Evolutionary conservation across 2,888 invertebrate genomes (phyloP), one percentile per base, ranked within the genome.

Genomic region (Boloria selene): DNA sequence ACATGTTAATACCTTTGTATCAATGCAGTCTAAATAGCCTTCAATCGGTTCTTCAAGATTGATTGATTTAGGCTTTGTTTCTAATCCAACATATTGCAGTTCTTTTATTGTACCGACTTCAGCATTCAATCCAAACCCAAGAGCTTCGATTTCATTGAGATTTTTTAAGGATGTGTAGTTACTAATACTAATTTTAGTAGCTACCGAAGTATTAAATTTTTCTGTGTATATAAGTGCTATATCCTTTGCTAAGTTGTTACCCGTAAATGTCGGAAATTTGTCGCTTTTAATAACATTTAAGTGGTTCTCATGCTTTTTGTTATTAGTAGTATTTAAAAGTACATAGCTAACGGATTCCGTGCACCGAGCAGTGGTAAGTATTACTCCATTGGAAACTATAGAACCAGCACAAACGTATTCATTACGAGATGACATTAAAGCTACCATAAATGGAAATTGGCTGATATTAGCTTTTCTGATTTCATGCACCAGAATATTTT

Each of bases 391-490:
- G 1, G 88, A 82, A 10, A 92, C 77, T 22, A 91, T 71, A 38
- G 84, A 72, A 51, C 91, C 91, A 26, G 90, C 79, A 73, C 91
- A 92, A 45, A 90, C 70, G 70, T 86, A 88, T 74, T 87, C 86
- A 71, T 88, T 80, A 71, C 85, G 83, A 52, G 85, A 80, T 14
- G 90, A 87, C 86, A 90, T 85, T 51, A 90, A 70, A 7, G 90
- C 86, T 17, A 76, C 90, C 77, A 91, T 81, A 67, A 90, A 92
- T 38, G 91, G 88, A 74, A 87, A 92, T 68, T 89, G 86, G 47
- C 77, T 81, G 38, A 68, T 55, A 53, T 59, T 67, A n/a, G 87
- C 90, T 45, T 68, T 17, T 42, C 70, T 75, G 74, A 90, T 84
- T 78, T 88, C 88, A 70, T 91, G 91, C 81, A 91, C 79, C 72